phyloP scores from a whole-genome alignment of 2,113 vertebrate genomes.

The Natator depressus region DNA sequence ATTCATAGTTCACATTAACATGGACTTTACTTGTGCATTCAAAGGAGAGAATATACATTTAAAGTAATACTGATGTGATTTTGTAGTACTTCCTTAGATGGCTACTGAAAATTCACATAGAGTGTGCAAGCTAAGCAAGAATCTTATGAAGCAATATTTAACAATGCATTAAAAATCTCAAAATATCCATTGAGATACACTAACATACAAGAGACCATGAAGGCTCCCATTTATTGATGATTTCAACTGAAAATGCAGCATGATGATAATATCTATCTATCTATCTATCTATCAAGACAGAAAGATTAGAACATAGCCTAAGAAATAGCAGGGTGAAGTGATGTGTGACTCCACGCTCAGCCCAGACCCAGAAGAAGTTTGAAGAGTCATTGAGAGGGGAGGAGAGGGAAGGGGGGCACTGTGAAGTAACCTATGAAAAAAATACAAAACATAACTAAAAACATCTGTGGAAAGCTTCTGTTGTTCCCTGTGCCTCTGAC shows the following conservation, averaged over 20 bases:
- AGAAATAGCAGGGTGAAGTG: background rate
- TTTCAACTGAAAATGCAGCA: background rate
- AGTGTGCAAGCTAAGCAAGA: background rate
- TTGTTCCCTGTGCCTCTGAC: background rate
- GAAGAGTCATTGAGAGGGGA: background rate
- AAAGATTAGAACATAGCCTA: background rate
- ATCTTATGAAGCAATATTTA: background rate
- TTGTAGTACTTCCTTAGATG: background rate
- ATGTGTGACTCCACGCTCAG: background rate
- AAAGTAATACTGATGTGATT: background rate
- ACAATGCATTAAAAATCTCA: background rate
- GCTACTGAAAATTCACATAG: background rate
- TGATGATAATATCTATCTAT: background rate
- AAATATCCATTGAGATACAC: background rate
- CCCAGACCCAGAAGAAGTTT: background rate
- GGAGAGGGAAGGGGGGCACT: background rate
- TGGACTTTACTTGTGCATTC: background rate
- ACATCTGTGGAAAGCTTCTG: background rate
- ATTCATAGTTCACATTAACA: background rate
- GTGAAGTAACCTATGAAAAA: background rate
- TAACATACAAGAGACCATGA: background rate
- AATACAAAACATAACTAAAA: background rate
- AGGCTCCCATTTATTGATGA: background rate
- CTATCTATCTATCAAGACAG: background rate
- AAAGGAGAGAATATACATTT: background rate